These are phyloP conservation scores for Eclectus roratus DNA, from an alignment of 2,113 vertebrate species.

Conservation along the genomic window DNA sequence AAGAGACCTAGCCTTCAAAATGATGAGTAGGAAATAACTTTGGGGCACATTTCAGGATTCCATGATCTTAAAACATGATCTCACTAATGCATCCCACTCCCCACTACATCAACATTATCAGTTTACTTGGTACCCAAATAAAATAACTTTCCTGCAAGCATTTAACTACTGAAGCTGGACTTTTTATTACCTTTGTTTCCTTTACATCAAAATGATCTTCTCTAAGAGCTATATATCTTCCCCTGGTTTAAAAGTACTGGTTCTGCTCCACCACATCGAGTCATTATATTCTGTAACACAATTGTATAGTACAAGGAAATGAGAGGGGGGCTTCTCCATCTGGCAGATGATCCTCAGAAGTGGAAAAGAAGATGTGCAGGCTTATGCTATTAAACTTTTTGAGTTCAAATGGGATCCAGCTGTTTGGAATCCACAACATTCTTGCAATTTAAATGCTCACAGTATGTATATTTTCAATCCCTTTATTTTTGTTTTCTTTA, in stretches of 20 bases:
- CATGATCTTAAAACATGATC: not conserved
- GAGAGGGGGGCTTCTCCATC: not conserved
- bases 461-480: not conserved
- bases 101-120: not conserved
- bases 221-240: not conserved
- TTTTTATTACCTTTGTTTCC: not conserved
- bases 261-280: not conserved
- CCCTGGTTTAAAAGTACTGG: not conserved
- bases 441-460: conserved; percentile 3
- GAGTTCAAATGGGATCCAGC: conserved; percentile 49
- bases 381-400: conserved; percentile 50
- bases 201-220: not conserved
- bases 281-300: not conserved
- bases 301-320: not conserved
- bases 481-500: conserved; percentile 36
- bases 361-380: conserved; percentile 49
- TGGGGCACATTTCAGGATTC: not conserved
- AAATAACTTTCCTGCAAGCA: not conserved
- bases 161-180: not conserved
- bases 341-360: conserved; percentile 38
- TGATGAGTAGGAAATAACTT: not conserved
- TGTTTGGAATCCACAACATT: not conserved
- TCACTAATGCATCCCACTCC: not conserved
- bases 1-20: not conserved
- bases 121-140: not conserved